Conservation (phyloP, 2,113 vertebrate genomes). For the Riparia riparia region DNA sequence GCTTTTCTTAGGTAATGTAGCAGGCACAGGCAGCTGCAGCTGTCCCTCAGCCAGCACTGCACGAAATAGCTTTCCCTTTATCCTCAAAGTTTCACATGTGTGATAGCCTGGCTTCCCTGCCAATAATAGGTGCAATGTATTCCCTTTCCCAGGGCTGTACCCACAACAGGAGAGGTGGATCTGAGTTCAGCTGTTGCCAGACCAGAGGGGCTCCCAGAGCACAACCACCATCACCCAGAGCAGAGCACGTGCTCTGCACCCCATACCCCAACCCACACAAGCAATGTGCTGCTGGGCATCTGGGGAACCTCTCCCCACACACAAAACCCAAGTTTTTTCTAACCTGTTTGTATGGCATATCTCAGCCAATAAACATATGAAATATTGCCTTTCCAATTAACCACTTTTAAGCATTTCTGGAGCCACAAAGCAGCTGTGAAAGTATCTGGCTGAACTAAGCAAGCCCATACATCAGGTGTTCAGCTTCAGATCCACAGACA, state of each 20-base stretch:
- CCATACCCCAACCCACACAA: fast-evolving
- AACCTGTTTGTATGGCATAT: neutral
- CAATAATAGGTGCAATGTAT: neutral
- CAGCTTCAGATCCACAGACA: neutral
- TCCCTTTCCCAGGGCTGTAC: neutral
- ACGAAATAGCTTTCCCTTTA: neutral
- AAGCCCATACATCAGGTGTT: neutral
- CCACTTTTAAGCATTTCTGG: neutral
- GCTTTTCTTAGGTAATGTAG: neutral
- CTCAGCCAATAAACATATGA: neutral
- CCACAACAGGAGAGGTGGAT: neutral
- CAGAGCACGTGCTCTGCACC: neutral
- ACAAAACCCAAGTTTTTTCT: neutral
- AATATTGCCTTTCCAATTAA: neutral
- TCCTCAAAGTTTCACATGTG: neutral
- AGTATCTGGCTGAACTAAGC: neutral
- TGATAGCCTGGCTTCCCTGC: neutral
- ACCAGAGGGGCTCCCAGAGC: neutral
- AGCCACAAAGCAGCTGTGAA: neutral
- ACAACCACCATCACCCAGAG: neutral
- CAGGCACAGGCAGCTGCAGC: neutral
- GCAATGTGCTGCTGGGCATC: no score
- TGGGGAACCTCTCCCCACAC: neutral
- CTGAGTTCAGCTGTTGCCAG: neutral
- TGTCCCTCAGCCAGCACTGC: neutral